These are phyloP conservation scores for Gila robusta DNA, from an alignment of 2,797 vertebrate species.

Conservation along the genomic window DNA sequence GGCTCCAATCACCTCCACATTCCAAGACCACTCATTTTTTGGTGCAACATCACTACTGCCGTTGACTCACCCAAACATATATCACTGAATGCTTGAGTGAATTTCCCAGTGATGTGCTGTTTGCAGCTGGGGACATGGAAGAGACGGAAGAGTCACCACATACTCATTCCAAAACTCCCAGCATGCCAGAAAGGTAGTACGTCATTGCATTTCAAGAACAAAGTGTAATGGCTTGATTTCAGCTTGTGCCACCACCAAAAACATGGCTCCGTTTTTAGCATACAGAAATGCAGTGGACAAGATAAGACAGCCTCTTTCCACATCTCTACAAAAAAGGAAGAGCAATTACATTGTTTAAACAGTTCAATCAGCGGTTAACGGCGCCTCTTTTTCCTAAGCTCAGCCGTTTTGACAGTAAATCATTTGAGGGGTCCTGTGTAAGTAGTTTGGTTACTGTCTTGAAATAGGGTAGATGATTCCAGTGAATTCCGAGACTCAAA, in stretches of 20 bases:
- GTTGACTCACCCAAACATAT: conserved; percentile 33
- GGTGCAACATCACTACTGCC: conserved; percentile 44
- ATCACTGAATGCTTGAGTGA: conserved; percentile 22
- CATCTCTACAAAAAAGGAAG: conserved; percentile 28
- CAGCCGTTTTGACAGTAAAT: conserved; percentile 24
- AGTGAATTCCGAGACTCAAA: conserved; percentile 8
- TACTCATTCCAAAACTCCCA: conserved; percentile 25
- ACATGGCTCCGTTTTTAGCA: conserved; percentile 28
- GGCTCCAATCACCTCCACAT: conserved; percentile 32
- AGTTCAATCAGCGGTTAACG: conserved; percentile 48
- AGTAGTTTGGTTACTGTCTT: conserved; percentile 7
- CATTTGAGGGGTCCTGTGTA: neutral
- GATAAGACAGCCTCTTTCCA: conserved; percentile 33
- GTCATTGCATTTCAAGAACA: conserved; percentile 39
- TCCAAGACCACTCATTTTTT: conserved; percentile 46
- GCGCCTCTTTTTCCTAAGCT: conserved; percentile 23
- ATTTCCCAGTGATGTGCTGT: conserved; percentile 7
- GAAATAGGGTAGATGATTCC: conserved; percentile 16
- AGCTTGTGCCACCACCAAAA: conserved; percentile 23
- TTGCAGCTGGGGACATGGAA: conserved; percentile 16
- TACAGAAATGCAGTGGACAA: neutral
- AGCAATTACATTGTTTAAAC: conserved; percentile 44
- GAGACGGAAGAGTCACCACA: conserved; percentile 31
- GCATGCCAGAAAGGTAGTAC: conserved; percentile 32
- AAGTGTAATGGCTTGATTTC: conserved; percentile 48